Evolutionary conservation across 92 coral and sea anemone species (phyloP).

Genomic region (Blastomussa wellsi): DNA sequence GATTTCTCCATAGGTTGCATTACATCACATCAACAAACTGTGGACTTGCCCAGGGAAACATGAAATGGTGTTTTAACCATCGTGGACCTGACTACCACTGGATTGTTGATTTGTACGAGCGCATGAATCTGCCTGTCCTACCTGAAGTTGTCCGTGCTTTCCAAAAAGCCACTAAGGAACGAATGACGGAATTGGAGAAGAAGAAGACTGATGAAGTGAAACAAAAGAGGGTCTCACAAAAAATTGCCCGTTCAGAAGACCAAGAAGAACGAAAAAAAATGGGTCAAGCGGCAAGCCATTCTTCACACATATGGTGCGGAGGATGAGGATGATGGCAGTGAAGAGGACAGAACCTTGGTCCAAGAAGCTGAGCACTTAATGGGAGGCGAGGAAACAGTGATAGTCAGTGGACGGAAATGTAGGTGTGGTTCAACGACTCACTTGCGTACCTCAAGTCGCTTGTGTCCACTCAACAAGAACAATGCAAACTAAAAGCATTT

Average conservation of each 20-base stretch:
- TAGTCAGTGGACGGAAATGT: constrained; percentile 18
- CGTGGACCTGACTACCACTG: constrained; percentile 59
- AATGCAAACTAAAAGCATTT: neutral
- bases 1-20: constrained; percentile 48
- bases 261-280: constrained; percentile 60
- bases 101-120: constrained; percentile 56
- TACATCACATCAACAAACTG: constrained; percentile 65
- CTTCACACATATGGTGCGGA: constrained; percentile 55
- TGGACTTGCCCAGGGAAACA: constrained; percentile 70
- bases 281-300: constrained; percentile 55
- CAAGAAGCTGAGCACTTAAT: constrained; percentile 7
- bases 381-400: neutral
- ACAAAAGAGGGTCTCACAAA: constrained; percentile 29
- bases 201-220: constrained; percentile 30
- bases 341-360: constrained; percentile 18
- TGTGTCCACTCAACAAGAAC: constrained; percentile 48
- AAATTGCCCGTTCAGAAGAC: constrained; percentile 56
- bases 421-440: constrained; percentile 34
- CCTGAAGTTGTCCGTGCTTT: constrained; percentile 55
- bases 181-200: constrained; percentile 26
- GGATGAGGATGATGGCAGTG: constrained; percentile 28
- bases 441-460: constrained; percentile 38
- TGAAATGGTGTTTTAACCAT: constrained; percentile 57
- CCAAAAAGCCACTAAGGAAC: constrained; percentile 30
- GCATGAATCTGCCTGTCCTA: constrained; percentile 60